Evolutionary conservation across 2,888 invertebrate genomes (phyloP).

Genomic region (Zaprionus obscuricornis): DNA sequence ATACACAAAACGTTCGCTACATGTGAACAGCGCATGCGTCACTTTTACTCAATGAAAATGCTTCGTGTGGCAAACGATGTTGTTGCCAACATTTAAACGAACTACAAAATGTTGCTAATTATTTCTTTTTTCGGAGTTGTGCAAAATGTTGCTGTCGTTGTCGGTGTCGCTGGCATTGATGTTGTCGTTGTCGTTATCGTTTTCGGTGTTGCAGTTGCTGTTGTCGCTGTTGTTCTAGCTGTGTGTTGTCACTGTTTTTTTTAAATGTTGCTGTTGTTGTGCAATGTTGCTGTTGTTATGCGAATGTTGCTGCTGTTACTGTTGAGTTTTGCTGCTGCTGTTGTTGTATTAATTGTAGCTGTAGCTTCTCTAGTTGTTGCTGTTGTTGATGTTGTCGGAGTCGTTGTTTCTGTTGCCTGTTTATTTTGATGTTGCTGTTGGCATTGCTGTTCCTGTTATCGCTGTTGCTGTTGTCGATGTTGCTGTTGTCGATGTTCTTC

Average conservation of each 20-base stretch:
- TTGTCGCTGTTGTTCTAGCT: constrained; percentile 1
- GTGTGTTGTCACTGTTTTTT: no score
- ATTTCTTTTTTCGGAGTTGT: neutral
- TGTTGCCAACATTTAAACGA: constrained; percentile 61
- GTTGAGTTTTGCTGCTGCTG: constrained; percentile 12
- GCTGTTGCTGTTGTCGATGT: neutral
- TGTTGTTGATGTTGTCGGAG: no score
- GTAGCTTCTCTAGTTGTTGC: neutral
- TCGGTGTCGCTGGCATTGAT: no score
- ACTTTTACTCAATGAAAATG: constrained; percentile 74
- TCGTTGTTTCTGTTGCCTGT: no score
- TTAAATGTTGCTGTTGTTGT: constrained; percentile 6
- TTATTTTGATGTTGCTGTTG: no score
- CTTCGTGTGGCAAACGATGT: constrained; percentile 42
- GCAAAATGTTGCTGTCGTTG: constrained; percentile 18
- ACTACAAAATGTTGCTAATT: no score
- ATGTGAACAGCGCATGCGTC: constrained; percentile 62
- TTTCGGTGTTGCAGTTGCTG: constrained; percentile 53
- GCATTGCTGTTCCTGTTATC: no score
- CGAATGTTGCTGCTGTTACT: no score
- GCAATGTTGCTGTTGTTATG: neutral
- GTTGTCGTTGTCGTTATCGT: constrained; percentile 11
- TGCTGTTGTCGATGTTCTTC: no score
- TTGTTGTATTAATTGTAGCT: constrained; percentile 32
- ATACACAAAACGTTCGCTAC: no score